Evolutionary conservation across 2,113 vertebrate genomes (phyloP).

Genomic region (Tragelaphus scriptus): DNA sequence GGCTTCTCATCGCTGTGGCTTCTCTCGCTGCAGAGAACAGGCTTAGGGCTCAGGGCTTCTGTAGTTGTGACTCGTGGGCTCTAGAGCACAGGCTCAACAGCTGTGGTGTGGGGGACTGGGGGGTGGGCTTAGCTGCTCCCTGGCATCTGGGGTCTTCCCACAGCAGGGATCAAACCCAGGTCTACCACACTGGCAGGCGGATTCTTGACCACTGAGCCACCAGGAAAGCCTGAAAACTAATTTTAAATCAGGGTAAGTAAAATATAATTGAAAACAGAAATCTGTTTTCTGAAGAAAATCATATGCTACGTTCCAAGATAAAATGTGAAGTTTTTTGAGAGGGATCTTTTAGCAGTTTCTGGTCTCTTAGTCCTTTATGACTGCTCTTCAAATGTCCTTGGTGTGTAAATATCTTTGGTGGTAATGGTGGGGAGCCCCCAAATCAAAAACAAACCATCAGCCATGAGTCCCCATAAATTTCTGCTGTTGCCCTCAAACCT

Average conservation of each 20-base stretch:
- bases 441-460: background rate
- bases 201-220: background rate
- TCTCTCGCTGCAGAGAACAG: background rate
- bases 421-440: background rate
- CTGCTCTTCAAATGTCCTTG: background rate
- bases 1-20: background rate
- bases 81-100: background rate
- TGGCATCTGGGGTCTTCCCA: background rate
- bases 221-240: background rate
- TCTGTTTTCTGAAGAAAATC: background rate
- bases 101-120: background rate
- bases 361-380: background rate
- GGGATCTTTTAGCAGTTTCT: background rate
- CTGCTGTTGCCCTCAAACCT: conserved; percentile 24
- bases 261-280: background rate
- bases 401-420: background rate
- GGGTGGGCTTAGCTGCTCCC: background rate
- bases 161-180: background rate
- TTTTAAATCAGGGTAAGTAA: background rate
- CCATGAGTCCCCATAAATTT: background rate
- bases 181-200: background rate
- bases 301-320: background rate
- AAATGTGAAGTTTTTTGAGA: background rate
- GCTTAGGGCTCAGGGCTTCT: background rate
- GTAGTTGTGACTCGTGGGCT: background rate